phyloP scores from a whole-genome alignment of 2,888 invertebrate species.

The Nowickia ferox region DNA sequence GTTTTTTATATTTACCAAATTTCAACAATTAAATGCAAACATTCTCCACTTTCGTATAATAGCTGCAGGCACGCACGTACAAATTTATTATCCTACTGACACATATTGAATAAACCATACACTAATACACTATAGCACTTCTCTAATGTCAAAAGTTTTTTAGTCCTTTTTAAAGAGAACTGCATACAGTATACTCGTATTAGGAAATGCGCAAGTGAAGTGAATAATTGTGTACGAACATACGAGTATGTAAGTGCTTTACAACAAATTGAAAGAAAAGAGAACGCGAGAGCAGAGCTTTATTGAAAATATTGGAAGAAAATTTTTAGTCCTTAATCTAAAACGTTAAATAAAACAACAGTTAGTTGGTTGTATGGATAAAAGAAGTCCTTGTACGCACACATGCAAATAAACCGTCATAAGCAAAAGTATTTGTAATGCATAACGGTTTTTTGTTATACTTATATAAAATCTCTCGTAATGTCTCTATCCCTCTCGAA shows the following conservation, averaged over 20 bases:
- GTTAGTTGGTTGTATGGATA: not conserved
- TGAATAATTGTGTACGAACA: not conserved
- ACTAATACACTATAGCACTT: constrained; percentile 44
- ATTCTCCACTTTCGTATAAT: constrained; percentile 48
- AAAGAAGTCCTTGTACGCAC: constrained; percentile 68
- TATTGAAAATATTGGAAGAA: not conserved
- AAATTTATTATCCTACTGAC: constrained; percentile 70
- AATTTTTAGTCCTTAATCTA: not conserved
- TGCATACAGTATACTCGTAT: not conserved
- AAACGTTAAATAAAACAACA: constrained; percentile 1
- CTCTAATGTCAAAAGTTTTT: not conserved
- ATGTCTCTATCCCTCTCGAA: not conserved
- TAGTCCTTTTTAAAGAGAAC: constrained; percentile 30
- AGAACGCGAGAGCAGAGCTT: constrained; percentile 3
- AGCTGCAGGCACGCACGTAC: constrained; percentile 47
- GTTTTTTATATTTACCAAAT: constrained; percentile 23
- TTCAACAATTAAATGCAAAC: constrained; percentile 42
- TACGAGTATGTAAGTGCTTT: no score
- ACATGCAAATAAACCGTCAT: constrained; percentile 44
- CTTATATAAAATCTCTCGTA: not conserved
- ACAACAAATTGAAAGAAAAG: not conserved
- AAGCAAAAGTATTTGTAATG: not conserved
- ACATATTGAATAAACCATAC: constrained; percentile 64
- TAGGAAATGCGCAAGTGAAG: constrained; percentile 30
- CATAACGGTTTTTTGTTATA: constrained; percentile 23